Percentiles rank a stretch among this genome's conserved stretches.
These are phyloP conservation scores for Yponomeuta plumbellus DNA, from an alignment of 2,888 invertebrate species.

Conservation along the genomic window DNA sequence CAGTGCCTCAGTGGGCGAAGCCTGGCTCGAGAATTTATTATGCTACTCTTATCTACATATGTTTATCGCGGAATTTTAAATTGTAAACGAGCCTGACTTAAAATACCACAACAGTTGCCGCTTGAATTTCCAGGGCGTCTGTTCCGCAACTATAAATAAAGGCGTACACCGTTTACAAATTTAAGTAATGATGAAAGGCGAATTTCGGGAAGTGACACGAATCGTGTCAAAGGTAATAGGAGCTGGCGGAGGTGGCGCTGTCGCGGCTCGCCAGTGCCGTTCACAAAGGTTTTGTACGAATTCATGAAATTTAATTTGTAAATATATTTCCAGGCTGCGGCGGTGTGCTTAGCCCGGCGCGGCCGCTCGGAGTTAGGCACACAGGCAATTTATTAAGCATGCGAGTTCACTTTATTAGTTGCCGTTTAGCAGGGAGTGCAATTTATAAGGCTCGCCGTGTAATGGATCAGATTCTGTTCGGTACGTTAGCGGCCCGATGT, in stretches of 20 bases:
- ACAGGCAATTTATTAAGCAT: slow-evolving; percentile 35
- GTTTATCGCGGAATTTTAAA: slow-evolving; percentile 69
- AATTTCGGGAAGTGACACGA: not conserved
- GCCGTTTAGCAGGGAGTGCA: slow-evolving; percentile 30
- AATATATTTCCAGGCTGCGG: not conserved
- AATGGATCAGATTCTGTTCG: slow-evolving; percentile 36
- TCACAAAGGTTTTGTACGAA: slow-evolving; percentile 7
- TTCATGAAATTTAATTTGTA: slow-evolving; percentile 9
- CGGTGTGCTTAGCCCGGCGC: not conserved
- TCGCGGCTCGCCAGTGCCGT: slow-evolving; percentile 4
- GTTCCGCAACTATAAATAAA: slow-evolving; percentile 24
- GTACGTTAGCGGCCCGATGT: slow-evolving; percentile 19
- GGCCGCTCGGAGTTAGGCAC: slow-evolving; percentile 22
- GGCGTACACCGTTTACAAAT: not conserved
- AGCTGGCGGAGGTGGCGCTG: slow-evolving; percentile 6
- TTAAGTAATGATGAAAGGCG: slow-evolving; percentile 8
- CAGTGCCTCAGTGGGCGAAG: slow-evolving; percentile 33
- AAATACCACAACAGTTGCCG: slow-evolving; percentile 45
- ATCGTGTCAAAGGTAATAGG: slow-evolving; percentile 11
- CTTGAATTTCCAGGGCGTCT: slow-evolving; percentile 38
- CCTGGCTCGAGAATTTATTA: slow-evolving; percentile 56
- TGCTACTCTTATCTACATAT: slow-evolving; percentile 61
- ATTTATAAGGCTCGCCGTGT: slow-evolving; percentile 37
- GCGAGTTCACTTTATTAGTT: slow-evolving; percentile 36
- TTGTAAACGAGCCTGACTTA: slow-evolving; percentile 62